A percentile compares a stretch with the other conserved stretches of the same genome.
These are phyloP conservation scores for Trisateles emortualis DNA, from an alignment of 2,888 invertebrate species.

Conservation along the genomic window DNA sequence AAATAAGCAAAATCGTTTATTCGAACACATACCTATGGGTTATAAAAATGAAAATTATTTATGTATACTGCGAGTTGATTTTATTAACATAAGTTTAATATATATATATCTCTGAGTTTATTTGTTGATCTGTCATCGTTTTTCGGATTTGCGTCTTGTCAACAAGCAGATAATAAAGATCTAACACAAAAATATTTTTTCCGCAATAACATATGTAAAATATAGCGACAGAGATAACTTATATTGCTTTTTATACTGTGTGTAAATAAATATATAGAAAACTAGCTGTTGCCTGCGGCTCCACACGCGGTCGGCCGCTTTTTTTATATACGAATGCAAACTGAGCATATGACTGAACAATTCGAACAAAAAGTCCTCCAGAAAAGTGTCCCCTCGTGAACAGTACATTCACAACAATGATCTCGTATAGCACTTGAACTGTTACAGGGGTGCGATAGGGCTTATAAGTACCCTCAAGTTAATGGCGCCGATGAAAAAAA, in stretches of 20 bases:
- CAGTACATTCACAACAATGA: constrained; percentile 61
- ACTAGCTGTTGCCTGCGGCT: no score
- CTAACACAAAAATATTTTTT: neutral
- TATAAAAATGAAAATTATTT: no score
- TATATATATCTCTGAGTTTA: neutral
- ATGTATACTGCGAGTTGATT: neutral
- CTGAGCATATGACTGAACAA: constrained; percentile 22
- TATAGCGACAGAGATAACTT: neutral
- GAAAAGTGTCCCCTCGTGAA: constrained; percentile 37
- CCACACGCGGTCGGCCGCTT: no score
- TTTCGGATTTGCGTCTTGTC: neutral
- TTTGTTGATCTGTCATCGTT: neutral
- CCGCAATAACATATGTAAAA: neutral
- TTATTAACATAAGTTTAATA: neutral
- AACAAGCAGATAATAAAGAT: neutral
- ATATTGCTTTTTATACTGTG: neutral
- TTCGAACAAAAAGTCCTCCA: constrained; percentile 27
- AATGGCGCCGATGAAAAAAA: constrained; percentile 35
- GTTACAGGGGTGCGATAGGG: constrained; percentile 47
- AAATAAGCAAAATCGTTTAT: no score
- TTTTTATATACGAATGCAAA: neutral
- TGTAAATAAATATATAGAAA: no score
- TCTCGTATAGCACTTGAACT: constrained; percentile 50
- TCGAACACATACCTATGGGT: no score
- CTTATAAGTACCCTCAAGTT: constrained; percentile 43